Evolutionary conservation across 2,888 invertebrate genomes (phyloP).

Genomic region (Dromius quadrimaculatus): DNA sequence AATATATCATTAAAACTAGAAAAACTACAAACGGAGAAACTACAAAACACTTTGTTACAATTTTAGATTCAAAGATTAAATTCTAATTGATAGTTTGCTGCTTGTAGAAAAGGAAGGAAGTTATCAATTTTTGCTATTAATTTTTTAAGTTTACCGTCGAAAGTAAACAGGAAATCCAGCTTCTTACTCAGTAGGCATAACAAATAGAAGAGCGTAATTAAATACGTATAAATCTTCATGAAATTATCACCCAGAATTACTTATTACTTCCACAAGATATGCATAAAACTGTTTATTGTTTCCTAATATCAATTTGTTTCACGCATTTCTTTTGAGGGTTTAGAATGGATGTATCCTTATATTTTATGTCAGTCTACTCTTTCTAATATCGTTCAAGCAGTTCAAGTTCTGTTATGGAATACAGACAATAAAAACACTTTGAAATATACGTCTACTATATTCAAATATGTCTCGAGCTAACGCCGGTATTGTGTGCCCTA

Average conservation of each 20-base stretch:
- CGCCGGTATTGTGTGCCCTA: conserved; percentile 4
- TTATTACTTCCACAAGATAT: neutral
- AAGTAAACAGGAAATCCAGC: conserved; percentile 28
- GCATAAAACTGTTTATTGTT: too few species aligned
- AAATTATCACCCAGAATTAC: neutral
- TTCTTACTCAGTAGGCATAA: conserved; percentile 23
- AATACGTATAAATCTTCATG: conserved; percentile 16
- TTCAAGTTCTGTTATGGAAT: too few species aligned
- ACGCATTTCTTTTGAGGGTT: too few species aligned
- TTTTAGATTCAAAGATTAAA: conserved; percentile 11
- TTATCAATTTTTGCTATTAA: conserved; percentile 35
- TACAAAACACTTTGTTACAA: conserved; percentile 15
- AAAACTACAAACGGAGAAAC: neutral
- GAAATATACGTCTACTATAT: conserved; percentile 46
- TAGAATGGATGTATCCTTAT: too few species aligned
- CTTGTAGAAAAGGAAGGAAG: conserved; percentile 12
- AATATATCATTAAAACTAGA: conserved; percentile 7
- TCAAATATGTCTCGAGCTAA: conserved; percentile 37
- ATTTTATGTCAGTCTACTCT: too few species aligned
- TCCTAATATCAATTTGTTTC: too few species aligned
- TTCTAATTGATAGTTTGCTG: conserved; percentile 3
- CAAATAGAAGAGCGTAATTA: conserved; percentile 16
- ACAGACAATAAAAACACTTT: conserved; percentile 21
- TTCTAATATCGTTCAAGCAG: too few species aligned
- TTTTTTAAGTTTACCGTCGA: conserved; percentile 22